Percentiles rank a stretch among this genome's conserved stretches.
phyloP scores from a whole-genome alignment of 2,797 vertebrate genomes.

The Etheostoma nigrum region DNA sequence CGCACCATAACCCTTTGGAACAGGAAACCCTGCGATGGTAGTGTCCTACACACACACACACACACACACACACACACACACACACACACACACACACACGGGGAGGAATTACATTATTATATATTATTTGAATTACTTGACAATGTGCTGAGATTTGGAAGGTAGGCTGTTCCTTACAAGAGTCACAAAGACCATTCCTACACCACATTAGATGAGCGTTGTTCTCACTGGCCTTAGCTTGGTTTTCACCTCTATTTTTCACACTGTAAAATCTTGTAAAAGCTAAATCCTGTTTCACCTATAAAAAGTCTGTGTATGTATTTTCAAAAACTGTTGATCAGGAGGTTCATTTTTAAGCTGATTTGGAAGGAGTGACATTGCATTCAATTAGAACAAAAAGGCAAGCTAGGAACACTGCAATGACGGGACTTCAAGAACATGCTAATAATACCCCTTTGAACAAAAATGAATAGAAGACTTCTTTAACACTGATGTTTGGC shows the following conservation, averaged over 20 bases:
- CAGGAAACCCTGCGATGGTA: conserved; percentile 65
- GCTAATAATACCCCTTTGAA: conserved; percentile 10
- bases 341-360: neutral
- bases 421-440: neutral
- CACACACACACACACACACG: conserved; percentile 13
- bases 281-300: neutral
- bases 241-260: neutral
- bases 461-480: conserved; percentile 13
- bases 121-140: neutral
- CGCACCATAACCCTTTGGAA: conserved; percentile 67
- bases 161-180: neutral
- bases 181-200: neutral
- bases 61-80: conserved; percentile 17
- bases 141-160: neutral
- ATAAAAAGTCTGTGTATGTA: too few species aligned
- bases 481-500: conserved; percentile 25
- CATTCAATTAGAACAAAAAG: neutral
- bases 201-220: neutral
- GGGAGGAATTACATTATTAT: neutral
- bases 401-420: neutral
- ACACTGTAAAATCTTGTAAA: neutral
- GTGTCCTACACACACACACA: conserved; percentile 67
- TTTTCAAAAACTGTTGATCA: neutral
- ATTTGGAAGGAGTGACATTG: neutral
- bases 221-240: neutral